Evolutionary conservation across 2,797 vertebrate genomes (phyloP).

Genomic region (Molossus alvarezi): DNA sequence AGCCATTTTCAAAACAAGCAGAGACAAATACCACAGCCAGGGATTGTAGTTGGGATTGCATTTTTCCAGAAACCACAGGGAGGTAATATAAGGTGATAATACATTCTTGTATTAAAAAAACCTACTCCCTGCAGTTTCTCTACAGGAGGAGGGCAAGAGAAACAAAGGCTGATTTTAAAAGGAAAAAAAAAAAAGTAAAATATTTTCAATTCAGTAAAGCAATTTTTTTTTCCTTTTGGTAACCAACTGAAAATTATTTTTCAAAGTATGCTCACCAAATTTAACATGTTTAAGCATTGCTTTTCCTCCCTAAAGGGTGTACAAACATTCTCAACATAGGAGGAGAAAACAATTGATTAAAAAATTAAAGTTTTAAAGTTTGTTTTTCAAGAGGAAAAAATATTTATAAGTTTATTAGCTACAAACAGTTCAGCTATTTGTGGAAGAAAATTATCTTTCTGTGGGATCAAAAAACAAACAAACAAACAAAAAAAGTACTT

Average conservation of each 20-base stretch:
- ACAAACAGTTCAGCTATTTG: not conserved
- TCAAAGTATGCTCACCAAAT: not conserved
- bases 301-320: not conserved
- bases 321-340: not conserved
- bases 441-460: not conserved
- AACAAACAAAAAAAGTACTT: not conserved
- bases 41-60: constrained; percentile 34
- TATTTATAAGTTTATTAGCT: not conserved
- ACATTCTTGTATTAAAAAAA: constrained; percentile 73
- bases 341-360: constrained; percentile 4
- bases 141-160: constrained; percentile 38
- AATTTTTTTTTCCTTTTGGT: not conserved
- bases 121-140: constrained; percentile 62
- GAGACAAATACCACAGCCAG: constrained; percentile 62
- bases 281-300: not conserved
- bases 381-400: not conserved
- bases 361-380: constrained; percentile 7
- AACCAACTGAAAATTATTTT: constrained; percentile 59
- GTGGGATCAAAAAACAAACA: not conserved
- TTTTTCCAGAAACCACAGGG: constrained; percentile 59
- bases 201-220: constrained; percentile 43
- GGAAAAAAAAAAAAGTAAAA: constrained; percentile 45
- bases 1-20: constrained; percentile 69
- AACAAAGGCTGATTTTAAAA: constrained; percentile 58
- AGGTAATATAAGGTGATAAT: constrained; percentile 80